Base-by-base conservation (phyloP, 92 coral and sea anemone species). In the Siderastrea siderea region DNA sequence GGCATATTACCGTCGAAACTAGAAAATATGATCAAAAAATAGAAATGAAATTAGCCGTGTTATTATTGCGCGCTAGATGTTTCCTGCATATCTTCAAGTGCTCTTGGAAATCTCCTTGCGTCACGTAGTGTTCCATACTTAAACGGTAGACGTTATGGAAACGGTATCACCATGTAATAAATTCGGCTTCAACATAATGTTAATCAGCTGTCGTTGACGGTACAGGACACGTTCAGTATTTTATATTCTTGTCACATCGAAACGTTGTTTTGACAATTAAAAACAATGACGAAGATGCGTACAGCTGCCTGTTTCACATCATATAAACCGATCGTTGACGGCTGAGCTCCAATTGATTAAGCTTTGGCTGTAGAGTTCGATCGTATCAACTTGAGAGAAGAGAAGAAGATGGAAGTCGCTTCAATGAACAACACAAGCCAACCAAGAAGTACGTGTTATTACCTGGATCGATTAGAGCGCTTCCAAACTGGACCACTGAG, bases 391-490 rank as follows among this genome's bases (percentile, higher is more conserved):
- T 48, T 47, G 43, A 26, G 52, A 12, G 15, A 15, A 17, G 59
- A 16, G 10, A 73, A 26, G 19, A 3, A 71, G 19, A 78, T 63
- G 47, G 57, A 4, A 17, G 3, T 14, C 14, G 47, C 10, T 10
- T 48, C 72, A 47, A n/a, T 81, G 86, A 70, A 57, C 57, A 68
- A 52, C 46, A 82, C 86, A 47, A 58, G 57, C 38, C 47, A 5
- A 71, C 47, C 47, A 26, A 15, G 44, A 12, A 47, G n/a, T 3
- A 5, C 80, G 0, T 84, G 87, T 49, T 84, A 57, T 43, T 73
- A 73, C 26, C 47, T 84, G 59, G 87, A 84, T 47, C 70, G 87
- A 49, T 73, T 84, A 12, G 61, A 61, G 44, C 65, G 26, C 71
- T 84, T 72, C 47, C 71, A 74, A 7, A 4, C 60, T 0, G 68